Conservation (phyloP, 2,113 vertebrate genomes). For the Argyrosomus japonicus region DNA sequence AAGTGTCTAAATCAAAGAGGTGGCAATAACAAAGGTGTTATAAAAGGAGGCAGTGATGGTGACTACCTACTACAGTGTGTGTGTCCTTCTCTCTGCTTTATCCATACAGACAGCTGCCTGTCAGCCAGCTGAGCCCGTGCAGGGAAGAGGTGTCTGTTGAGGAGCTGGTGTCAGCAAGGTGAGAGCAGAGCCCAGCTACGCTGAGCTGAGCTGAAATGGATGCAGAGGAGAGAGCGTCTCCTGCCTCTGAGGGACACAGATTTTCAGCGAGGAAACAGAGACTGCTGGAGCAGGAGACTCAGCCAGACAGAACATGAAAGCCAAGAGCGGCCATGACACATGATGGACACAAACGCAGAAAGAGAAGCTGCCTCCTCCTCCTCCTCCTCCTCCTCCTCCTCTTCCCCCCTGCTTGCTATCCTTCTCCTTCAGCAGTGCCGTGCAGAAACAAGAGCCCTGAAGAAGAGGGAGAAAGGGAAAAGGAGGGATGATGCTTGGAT, state of each 20-base stretch:
- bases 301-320: constrained; percentile 84
- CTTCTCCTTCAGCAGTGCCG: constrained; percentile 49
- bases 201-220: constrained; percentile 73
- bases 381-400: constrained; percentile 1
- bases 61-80: constrained; percentile 59
- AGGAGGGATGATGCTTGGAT: constrained; percentile 32
- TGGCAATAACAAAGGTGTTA: constrained; percentile 58
- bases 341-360: constrained; percentile 80
- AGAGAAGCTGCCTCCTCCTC: constrained; percentile 61
- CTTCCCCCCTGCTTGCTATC: constrained; percentile 38
- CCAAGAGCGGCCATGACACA: constrained; percentile 81
- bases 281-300: constrained; percentile 82
- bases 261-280: constrained; percentile 72
- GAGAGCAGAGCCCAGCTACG: constrained; percentile 61
- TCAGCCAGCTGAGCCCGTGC: constrained; percentile 79
- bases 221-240: constrained; percentile 64
- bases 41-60: constrained; percentile 58
- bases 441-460: constrained; percentile 33
- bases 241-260: constrained; percentile 81
- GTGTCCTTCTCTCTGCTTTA: constrained; percentile 60
- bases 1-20: constrained; percentile 42
- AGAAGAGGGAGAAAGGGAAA: constrained; percentile 32
- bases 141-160: constrained; percentile 69
- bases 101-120: constrained; percentile 78
- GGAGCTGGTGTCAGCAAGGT: constrained; percentile 75